Evolutionary conservation across 2,888 invertebrate genomes (phyloP), one percentile per base, ranked within the genome.

Genomic region (Diaprepes abbreviatus): DNA sequence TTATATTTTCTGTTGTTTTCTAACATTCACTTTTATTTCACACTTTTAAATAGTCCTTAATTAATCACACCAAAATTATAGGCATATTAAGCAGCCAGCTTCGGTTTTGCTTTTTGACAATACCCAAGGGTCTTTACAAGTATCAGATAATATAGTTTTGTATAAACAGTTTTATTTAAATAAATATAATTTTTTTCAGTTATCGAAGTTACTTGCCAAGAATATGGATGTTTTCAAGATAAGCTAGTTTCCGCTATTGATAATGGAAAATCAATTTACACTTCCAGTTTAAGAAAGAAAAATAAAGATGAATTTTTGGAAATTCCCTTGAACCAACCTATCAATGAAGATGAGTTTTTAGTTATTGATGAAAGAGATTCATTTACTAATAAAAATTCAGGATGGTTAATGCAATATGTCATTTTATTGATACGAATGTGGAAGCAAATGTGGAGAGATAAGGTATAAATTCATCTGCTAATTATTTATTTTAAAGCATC

Each of bases 201-300:
- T 64, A 91, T 94, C 73, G 94, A 94, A 86, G 91, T 93, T 4
- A 91, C 93, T 1, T 90, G 91, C 66, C 91, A 91, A 0, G 94
- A 94, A 83, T 94, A 94, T 78, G 94, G 94, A 0, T 86, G 88
- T 10, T 89, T 88, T 75, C 86, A 89, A 1, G 91, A 92, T 16
- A 86, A 84, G 76, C 91, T 94, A 91, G 89, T 92, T 0, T 81
- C 87, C 3, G 87, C 88, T 0, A 87, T 92, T 0, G 91, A 91
- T 57, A 91, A 92, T 79, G 92, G 92, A 0, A 86, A 87, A 72
- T 68, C 35, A n/a, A 57, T 43, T 35, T 76, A 64, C 24, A 21
- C 36, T 5, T 36, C 9, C 3, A 54, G 43, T n/a, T 9, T n/a
- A 10, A 24, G 4, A 21, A 14, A 7, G 1, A 28, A 28, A 7